Evolutionary conservation across 1,140 invertebrate genomes (phyloP).

Genomic region (Lethrus apterus): DNA sequence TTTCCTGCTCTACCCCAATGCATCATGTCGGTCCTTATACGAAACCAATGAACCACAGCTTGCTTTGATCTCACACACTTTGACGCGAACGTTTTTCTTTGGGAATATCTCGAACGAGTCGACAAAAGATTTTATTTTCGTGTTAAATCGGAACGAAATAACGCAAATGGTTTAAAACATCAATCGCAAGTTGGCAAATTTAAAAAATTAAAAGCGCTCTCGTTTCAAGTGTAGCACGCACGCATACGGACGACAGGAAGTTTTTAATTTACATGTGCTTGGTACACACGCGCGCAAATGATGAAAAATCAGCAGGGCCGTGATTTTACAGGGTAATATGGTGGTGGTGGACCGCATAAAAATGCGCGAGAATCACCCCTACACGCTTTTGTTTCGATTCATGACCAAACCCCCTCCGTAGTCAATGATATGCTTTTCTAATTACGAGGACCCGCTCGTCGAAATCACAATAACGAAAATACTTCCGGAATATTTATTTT

Average conservation of each 20-base stretch:
- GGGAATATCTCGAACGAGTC: no score
- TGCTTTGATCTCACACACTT: slow-evolving; percentile 20
- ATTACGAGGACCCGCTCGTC: no score
- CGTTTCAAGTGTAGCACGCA: slow-evolving; percentile 5
- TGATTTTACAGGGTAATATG: slow-evolving; percentile 28
- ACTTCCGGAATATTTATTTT: no score
- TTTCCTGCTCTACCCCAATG: slow-evolving; percentile 3
- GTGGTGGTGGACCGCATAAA: slow-evolving; percentile 39
- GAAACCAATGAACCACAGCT: slow-evolving; percentile 25
- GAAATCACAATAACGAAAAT: no score
- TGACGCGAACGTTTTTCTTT: no score
- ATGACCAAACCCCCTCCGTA: slow-evolving; percentile 28
- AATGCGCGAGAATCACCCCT: slow-evolving; percentile 36
- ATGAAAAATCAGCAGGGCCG: slow-evolving; percentile 37
- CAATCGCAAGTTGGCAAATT: slow-evolving; percentile 1
- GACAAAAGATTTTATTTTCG: no score
- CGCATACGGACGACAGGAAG: slow-evolving; percentile 9
- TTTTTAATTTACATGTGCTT: slow-evolving; percentile 22
- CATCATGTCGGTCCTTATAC: slow-evolving; percentile 14
- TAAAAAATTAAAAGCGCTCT: slow-evolving; percentile 13
- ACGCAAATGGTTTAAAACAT: not conserved
- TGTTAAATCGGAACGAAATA: not conserved
- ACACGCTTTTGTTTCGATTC: slow-evolving; percentile 19
- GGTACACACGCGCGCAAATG: slow-evolving; percentile 25
- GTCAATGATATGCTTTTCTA: slow-evolving; percentile 33